Conservation (phyloP, 2,797 vertebrate species). For the Apodemus agrarius region DNA sequence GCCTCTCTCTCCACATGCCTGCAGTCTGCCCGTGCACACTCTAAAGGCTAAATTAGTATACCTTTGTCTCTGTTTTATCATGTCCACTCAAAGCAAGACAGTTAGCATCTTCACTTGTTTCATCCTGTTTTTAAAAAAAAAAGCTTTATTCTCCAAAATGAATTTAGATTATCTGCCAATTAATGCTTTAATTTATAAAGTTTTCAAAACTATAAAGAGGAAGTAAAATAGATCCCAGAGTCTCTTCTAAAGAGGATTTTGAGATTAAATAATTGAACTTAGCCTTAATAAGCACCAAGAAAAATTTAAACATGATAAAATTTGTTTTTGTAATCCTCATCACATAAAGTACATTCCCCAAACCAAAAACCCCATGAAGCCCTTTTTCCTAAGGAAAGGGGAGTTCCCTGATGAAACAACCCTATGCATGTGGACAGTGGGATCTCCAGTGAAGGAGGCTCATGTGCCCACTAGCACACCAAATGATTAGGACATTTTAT, state of each 20-base stretch:
- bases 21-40: neutral
- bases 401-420: neutral
- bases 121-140: constrained; percentile 85
- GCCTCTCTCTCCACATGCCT: neutral
- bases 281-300: constrained; percentile 43
- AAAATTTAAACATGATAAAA: constrained; percentile 43
- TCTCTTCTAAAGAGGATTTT: neutral
- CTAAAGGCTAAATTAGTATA: constrained; percentile 79
- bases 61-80: constrained; percentile 90
- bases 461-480: neutral
- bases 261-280: constrained; percentile 50
- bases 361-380: neutral
- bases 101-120: constrained; percentile 87
- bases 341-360: constrained; percentile 22
- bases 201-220: constrained; percentile 46
- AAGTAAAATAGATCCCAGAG: constrained; percentile 36
- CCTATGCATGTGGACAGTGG: neutral
- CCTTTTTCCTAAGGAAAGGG: neutral
- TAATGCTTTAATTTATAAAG: constrained; percentile 67
- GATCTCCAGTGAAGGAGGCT: neutral
- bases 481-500: neutral
- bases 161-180: constrained; percentile 77
- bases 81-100: constrained; percentile 88
- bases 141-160: constrained; percentile 81
- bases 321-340: neutral